Evolutionary conservation across 2,888 invertebrate genomes (phyloP).

Genomic region (Dilophus febrilis): DNA sequence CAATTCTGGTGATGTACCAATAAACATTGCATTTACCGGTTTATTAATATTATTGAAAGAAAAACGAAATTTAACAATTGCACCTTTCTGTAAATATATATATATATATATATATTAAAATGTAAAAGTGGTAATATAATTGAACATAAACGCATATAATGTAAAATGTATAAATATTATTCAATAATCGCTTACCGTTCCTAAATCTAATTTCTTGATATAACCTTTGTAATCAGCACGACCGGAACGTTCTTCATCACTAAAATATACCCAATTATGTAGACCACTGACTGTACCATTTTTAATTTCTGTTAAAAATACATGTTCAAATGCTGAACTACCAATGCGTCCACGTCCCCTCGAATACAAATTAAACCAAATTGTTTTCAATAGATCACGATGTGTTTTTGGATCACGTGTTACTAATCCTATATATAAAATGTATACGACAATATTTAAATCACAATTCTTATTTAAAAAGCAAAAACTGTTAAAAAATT

Average conservation of each 20-base stretch:
- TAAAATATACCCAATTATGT: constrained; percentile 83
- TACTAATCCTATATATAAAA: constrained; percentile 33
- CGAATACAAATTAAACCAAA: constrained; percentile 73
- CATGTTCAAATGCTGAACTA: constrained; percentile 85
- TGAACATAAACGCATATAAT: background rate
- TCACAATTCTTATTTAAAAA: too few species aligned
- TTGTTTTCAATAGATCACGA: constrained; percentile 48
- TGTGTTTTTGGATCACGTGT: constrained; percentile 49
- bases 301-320: constrained; percentile 76
- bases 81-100: constrained; percentile 50
- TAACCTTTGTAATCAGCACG: constrained; percentile 65
- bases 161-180: background rate
- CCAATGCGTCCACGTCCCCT: constrained; percentile 61
- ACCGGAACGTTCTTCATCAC: constrained; percentile 53
- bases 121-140: background rate
- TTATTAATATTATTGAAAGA: constrained; percentile 53
- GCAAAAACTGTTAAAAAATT: too few species aligned
- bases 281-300: constrained; percentile 62
- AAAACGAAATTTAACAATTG: constrained; percentile 53
- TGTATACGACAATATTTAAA: background rate
- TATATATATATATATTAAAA: constrained; percentile 2
- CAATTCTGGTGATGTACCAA: constrained; percentile 79
- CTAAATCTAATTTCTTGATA: constrained; percentile 49
- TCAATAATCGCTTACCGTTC: constrained; percentile 39
- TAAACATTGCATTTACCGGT: constrained; percentile 59